Evolutionary conservation across 2,797 vertebrate species (phyloP).

Genomic region (Salmo trutta): DNA sequence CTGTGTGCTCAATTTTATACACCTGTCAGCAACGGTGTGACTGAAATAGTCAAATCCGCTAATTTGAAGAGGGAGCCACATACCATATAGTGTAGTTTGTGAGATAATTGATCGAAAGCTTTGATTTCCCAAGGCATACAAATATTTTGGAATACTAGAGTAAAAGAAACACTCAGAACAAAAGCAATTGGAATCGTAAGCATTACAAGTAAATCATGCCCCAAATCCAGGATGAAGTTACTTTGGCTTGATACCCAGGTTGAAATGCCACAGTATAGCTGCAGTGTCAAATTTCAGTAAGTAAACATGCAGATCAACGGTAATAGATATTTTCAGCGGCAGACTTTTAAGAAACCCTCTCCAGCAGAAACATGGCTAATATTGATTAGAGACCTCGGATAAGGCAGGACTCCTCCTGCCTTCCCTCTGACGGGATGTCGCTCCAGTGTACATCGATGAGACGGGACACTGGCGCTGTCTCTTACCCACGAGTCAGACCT

Average conservation of each 20-base stretch:
- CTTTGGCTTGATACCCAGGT: conserved; percentile 10
- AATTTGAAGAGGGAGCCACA: too few relatives aligned
- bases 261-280: conserved; percentile 25
- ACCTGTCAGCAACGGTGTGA: too few relatives aligned
- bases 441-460: background rate
- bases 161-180: background rate
- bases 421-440: conserved; percentile 18
- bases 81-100: background rate
- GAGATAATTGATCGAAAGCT: background rate
- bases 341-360: background rate
- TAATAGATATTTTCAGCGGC: background rate
- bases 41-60: too few relatives aligned
- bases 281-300: conserved; percentile 21
- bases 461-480: conserved; percentile 5
- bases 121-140: background rate
- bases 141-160: background rate
- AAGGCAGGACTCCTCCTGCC: conserved; percentile 25
- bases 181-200: background rate
- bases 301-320: conserved; percentile 25
- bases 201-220: conserved; percentile 14
- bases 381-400: conserved; percentile 32
- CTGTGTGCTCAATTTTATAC: too few relatives aligned
- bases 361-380: conserved; percentile 32
- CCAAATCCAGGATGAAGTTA: conserved; percentile 6
- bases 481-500: background rate